Evolutionary conservation across 1,140 invertebrate genomes (phyloP), one percentile per base, ranked within the genome.

Genomic region (Nephila pilipes): DNA sequence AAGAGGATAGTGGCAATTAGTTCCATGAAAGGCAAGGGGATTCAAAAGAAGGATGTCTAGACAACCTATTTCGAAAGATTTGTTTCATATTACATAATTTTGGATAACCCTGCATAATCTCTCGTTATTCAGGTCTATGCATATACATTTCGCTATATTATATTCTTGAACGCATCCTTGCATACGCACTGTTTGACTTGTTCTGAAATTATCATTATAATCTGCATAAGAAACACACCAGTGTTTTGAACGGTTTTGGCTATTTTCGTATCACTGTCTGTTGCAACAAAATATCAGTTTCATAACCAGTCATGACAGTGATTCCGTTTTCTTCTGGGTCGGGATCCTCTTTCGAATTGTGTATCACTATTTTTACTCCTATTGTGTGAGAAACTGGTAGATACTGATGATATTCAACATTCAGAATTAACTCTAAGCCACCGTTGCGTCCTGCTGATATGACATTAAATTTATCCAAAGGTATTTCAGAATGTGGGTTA

Each of bases 301-400:
- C 94, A 18, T 91, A 93, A 2, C 95, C 95, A 0, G 95, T 95
- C 1, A 95, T 87, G 4, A 96, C 92, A 57, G 94, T 95, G 29
- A 96, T 94, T 0, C 96, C 96, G 29, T 95, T 94, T 65, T 95
- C 95, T 92, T 95, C 95, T 0, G 95, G 95, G 85, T 95, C 95
- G 0, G 96, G 95, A 83, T 94, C 94, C 8, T 94, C 93, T 18
- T 94, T 94, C 20, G 95, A 94, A 14, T 94, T 94, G 93, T 96
- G 96, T 32, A 96, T 94, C 2, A 95, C 85, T 14, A 96, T 94
- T 54, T 95, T 88, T 5, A 95, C 94, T 16, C 95, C 96, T 92
- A 95, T 25, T 92, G 65, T 81, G 5, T 14, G 94, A 3, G 95
- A 29, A 36, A 46, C 8, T 20, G 38, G 4, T 8, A 60, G 14